Conservation (phyloP, 2,797 vertebrate genomes). For the Crypturellus tataupa region DNA sequence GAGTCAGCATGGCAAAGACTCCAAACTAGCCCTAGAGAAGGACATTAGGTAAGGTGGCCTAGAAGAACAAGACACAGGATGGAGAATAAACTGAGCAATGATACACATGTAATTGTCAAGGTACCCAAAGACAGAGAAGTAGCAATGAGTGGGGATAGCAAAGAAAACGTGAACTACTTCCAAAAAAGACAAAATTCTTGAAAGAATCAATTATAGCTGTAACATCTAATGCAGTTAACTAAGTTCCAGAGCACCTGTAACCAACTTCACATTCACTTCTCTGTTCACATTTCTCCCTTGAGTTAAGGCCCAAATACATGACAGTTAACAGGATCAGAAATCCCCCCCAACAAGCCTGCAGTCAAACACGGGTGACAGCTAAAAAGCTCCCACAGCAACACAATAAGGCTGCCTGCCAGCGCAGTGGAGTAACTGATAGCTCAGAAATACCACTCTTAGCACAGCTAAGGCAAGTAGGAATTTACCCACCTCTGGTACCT, state of each 20-base stretch:
- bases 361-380: background rate
- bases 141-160: background rate
- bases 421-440: background rate
- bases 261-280: background rate
- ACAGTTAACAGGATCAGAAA: background rate
- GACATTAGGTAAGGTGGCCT: background rate
- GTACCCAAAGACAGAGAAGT: background rate
- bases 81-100: background rate
- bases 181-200: background rate
- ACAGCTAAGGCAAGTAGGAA: background rate
- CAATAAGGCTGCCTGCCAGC: background rate
- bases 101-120: background rate
- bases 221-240: background rate
- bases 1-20: background rate
- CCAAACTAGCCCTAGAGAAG: background rate
- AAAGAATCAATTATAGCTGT: background rate
- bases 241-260: background rate
- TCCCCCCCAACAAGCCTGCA: background rate
- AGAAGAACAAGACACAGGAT: background rate
- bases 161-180: background rate
- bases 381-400: background rate
- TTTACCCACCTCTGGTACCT: background rate
- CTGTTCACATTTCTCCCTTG: background rate
- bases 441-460: background rate
- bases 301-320: background rate